Conservation (phyloP, 2,113 vertebrate species). For the Ginglymostoma cirratum region DNA sequence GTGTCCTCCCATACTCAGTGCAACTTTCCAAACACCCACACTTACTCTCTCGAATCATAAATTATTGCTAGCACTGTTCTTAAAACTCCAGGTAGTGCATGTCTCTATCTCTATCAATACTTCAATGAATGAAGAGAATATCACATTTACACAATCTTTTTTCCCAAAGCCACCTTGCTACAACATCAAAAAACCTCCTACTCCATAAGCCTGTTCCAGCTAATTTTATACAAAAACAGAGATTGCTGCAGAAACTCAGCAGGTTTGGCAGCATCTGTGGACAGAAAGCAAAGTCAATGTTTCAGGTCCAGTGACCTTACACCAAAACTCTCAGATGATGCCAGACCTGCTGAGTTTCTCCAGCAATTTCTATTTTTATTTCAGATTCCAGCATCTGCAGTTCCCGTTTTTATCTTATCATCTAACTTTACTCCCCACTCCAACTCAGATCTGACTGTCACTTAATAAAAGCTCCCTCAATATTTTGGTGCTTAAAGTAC, state of each 20-base stretch:
- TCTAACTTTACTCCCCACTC: neutral
- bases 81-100: neutral
- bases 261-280: too few relatives aligned
- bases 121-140: too few relatives aligned
- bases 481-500: neutral
- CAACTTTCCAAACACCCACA: neutral
- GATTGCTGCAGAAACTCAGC: too few relatives aligned
- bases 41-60: neutral
- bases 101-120: neutral
- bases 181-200: neutral
- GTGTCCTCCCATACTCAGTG: neutral
- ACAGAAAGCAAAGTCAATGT: too few relatives aligned
- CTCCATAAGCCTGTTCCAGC: neutral
- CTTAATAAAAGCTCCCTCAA: neutral
- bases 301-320: too few relatives aligned
- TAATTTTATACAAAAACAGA: neutral
- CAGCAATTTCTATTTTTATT: too few relatives aligned
- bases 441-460: neutral
- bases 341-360: too few relatives aligned
- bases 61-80: neutral
- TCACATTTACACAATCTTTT: neutral
- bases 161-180: neutral
- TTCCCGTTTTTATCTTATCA: too few relatives aligned
- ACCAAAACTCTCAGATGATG: too few relatives aligned
- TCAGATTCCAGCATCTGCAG: too few relatives aligned